Evolutionary conservation across 2,113 vertebrate genomes (phyloP), one percentile per base, ranked within the genome.

Genomic region (Aspidoscelis tigris): DNA sequence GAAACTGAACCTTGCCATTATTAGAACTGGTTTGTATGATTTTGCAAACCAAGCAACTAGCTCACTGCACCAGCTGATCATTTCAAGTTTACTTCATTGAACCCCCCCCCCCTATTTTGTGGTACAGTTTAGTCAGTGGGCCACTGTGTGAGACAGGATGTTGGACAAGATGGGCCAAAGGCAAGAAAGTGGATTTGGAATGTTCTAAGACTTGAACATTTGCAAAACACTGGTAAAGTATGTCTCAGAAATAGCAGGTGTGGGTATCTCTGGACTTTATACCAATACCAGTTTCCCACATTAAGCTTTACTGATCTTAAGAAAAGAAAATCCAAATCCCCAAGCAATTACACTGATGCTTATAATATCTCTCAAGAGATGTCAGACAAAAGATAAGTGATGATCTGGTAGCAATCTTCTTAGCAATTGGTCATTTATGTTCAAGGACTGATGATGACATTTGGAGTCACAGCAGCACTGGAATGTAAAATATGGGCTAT

Each of bases 211-310:
- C 92, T 91, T 89, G 93, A 87, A 86, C 80, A 22, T 92, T 87
- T 92, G 86, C 64, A 18, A 88, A 93, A 91, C 88, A 88, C 90
- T 77, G 84, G 82, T 66, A 72, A 94, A 71, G 77, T 76, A 72
- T 83, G 78, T 91, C 93, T 84, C 85, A 89, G 91, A 92, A 94
- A 94, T 92, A 93, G 84, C 83, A 82, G 73, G 87, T 85, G 84
- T 65, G 84, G 43, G 77, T 86, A 33, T 91, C 86, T 92, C 55
- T 76, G 86, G 87, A 82, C 69, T 68, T 89, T 78, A 22, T 2
- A 81, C 87, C 92, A 80, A 91, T 93, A 79, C 78, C 78, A 89
- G 87, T 83, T 87, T 91, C 82, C 93, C 88, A 88, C 73, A 85
- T 74, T 83, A 80, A 90, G 72, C 82, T 94, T 92, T 94, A 86